A percentile compares a stretch with the other conserved stretches of the same genome.
Evolutionary conservation across 2,113 vertebrate genomes (phyloP).

Genomic region (Apistogramma diplotaenia): DNA sequence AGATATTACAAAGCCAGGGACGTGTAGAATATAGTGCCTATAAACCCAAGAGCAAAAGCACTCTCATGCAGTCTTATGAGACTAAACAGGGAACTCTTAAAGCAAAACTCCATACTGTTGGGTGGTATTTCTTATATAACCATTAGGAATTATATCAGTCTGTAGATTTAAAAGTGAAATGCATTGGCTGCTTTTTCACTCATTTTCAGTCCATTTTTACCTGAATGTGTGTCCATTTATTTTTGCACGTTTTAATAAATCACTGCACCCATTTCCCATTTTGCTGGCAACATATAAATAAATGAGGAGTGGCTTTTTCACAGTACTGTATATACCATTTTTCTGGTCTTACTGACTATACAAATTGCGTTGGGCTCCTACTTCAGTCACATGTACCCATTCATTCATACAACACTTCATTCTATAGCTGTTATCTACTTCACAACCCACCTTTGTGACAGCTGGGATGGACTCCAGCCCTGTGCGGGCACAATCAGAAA

Average conservation of each 20-base stretch:
- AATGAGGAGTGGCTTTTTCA: not conserved
- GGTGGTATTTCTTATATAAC: too few species aligned
- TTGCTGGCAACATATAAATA: not conserved
- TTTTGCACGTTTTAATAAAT: not conserved
- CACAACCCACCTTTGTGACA: not conserved
- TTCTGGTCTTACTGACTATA: not conserved
- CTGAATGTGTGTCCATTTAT: not conserved
- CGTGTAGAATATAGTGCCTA: not conserved
- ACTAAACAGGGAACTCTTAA: not conserved
- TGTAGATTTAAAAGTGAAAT: too few species aligned
- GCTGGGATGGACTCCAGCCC: not conserved
- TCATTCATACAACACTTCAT: not conserved
- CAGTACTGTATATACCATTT: not conserved
- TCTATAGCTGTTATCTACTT: not conserved
- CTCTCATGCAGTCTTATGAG: not conserved
- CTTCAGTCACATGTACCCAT: not conserved
- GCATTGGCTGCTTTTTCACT: too few species aligned
- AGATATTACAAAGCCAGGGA: not conserved
- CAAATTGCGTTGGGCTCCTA: not conserved
- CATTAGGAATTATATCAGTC: too few species aligned
- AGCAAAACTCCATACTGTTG: too few species aligned
- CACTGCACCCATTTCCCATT: not conserved
- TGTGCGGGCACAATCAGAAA: not conserved
- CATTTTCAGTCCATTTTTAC: too few species aligned
- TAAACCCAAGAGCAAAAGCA: not conserved